These are phyloP conservation scores for Tortrix viridana DNA, from an alignment of 2,888 invertebrate species.

Conservation along the genomic window DNA sequence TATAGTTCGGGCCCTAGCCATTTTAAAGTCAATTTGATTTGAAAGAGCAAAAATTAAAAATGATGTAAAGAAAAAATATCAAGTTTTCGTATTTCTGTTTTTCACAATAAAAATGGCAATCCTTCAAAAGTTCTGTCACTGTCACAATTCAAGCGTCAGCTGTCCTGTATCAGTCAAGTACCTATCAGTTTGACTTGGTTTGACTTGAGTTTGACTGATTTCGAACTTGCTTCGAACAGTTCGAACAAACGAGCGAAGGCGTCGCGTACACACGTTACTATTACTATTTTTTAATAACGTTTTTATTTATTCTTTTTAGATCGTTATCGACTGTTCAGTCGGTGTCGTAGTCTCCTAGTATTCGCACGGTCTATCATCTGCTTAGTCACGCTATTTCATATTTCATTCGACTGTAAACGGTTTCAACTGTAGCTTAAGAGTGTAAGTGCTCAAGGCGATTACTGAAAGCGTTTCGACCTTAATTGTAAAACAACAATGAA, in stretches of 20 bases:
- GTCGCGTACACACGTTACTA: constrained; percentile 18
- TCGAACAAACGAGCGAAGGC: background rate
- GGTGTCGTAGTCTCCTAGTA: background rate
- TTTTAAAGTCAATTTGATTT: too few species aligned
- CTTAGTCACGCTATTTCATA: background rate
- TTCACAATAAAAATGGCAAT: too few species aligned
- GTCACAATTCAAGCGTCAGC: too few species aligned
- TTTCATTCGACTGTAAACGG: background rate
- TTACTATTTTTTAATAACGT: constrained; percentile 8
- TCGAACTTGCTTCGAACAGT: too few species aligned
- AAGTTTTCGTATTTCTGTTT: too few species aligned
- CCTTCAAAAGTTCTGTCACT: too few species aligned
- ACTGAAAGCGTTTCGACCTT: background rate
- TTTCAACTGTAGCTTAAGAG: constrained; percentile 6
- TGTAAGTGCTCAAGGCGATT: constrained; percentile 6
- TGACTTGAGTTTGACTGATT: too few species aligned
- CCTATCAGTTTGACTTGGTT: too few species aligned
- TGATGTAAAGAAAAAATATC: too few species aligned
- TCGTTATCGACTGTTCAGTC: constrained; percentile 5
- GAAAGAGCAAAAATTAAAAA: too few species aligned
- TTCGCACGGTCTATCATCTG: background rate
- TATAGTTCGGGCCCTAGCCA: too few species aligned
- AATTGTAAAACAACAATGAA: constrained; percentile 54
- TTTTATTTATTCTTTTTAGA: constrained; percentile 4
- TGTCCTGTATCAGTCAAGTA: too few species aligned